Evolutionary conservation across 2,113 vertebrate species (phyloP).

Genomic region (Furnarius figulus): DNA sequence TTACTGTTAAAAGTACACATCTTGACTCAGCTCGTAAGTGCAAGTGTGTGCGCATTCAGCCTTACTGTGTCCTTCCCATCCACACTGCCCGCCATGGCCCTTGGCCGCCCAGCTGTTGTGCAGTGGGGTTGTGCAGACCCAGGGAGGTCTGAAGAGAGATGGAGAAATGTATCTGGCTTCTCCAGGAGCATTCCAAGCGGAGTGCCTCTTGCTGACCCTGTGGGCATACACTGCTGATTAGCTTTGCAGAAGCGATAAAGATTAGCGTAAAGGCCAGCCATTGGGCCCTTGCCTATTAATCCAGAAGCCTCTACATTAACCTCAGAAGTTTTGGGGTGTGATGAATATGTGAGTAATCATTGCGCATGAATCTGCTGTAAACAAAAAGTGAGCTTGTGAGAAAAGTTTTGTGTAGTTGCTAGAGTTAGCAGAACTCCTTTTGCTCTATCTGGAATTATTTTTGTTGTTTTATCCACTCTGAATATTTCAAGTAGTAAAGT

Average conservation of each 20-base stretch:
- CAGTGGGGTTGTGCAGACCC: neutral
- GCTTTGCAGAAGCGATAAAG: neutral
- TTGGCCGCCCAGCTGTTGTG: neutral
- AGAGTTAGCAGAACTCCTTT: neutral
- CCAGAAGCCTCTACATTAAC: neutral
- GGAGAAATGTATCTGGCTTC: neutral
- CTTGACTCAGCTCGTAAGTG: neutral
- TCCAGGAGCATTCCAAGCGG: neutral
- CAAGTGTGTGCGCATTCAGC: neutral
- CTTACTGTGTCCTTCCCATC: neutral
- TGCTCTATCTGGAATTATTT: neutral
- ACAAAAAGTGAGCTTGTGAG: neutral
- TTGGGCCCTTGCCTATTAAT: neutral
- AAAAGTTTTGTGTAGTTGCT: neutral
- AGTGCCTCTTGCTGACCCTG: neutral
- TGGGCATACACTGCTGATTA: neutral
- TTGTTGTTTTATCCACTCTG: neutral
- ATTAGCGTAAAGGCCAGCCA: neutral
- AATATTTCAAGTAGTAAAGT: neutral
- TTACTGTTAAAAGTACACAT: neutral
- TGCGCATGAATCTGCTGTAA: neutral
- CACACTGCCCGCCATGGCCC: accelerated
- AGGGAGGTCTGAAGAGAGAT: neutral
- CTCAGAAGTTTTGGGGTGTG: neutral
- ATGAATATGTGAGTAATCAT: accelerated